Evolutionary conservation across 2,113 vertebrate species (phyloP).

Genomic region (Pomatostomus ruficeps): DNA sequence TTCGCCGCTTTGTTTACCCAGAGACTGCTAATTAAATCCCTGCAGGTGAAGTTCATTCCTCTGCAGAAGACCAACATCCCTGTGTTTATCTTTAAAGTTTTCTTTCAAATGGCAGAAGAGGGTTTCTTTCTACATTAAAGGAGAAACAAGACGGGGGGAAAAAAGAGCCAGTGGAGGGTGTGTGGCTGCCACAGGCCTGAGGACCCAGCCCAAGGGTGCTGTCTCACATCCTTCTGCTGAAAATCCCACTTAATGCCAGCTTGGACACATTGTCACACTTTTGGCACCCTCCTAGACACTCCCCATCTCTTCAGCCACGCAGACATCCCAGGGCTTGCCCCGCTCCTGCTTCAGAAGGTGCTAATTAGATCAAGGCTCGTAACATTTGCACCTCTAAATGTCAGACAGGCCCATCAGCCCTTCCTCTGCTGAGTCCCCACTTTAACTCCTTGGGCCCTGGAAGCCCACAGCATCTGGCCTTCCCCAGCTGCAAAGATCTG

Average conservation of each 20-base stretch:
- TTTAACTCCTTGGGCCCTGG: neutral
- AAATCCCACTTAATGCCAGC: neutral
- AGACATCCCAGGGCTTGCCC: neutral
- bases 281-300: neutral
- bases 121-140: neutral
- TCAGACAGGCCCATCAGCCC: neutral
- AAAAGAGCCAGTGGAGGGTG: neutral
- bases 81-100: neutral
- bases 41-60: neutral
- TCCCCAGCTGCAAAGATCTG: neutral
- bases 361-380: neutral
- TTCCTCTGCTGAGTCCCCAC: neutral
- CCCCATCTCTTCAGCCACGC: neutral
- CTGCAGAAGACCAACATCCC: neutral
- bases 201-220: neutral
- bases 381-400: neutral
- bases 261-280: neutral
- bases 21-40: conserved; percentile 24
- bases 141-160: rapidly evolving
- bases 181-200: rapidly evolving
- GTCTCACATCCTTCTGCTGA: neutral
- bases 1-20: neutral
- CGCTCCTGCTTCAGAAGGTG: neutral
- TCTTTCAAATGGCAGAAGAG: neutral
- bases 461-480: neutral